Percentiles rank a stretch among this genome's conserved stretches.
Conservation (phyloP, 2,797 vertebrate genomes). For the Hypotaenidia philippensis region DNA sequence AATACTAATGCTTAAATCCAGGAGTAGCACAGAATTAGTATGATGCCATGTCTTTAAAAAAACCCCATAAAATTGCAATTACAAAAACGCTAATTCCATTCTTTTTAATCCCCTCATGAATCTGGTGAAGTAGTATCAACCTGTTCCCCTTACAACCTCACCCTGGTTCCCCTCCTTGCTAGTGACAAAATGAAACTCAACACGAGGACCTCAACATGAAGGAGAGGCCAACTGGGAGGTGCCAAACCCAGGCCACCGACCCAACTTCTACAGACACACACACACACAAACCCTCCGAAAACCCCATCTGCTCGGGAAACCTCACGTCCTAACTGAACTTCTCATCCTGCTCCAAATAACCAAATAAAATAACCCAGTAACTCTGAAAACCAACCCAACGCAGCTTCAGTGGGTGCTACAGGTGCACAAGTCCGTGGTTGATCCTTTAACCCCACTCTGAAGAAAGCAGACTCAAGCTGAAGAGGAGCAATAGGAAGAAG, state of each 20-base stretch:
- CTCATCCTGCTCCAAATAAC: not conserved
- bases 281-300: no score
- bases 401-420: not conserved
- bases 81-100: not conserved
- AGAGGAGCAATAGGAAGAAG: not conserved
- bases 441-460: not conserved
- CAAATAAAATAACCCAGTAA: not conserved
- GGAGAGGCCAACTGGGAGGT: not conserved
- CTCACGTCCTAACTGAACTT: not conserved
- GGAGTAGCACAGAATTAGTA: not conserved
- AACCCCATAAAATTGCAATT: not conserved
- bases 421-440: not conserved
- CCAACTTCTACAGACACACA: not conserved
- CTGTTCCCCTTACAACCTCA: not conserved
- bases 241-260: not conserved
- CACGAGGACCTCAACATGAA: not conserved
- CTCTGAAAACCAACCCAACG: not conserved
- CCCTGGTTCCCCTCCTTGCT: not conserved
- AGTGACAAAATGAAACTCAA: not conserved
- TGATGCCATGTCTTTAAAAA: not conserved
- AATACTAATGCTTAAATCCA: constrained; percentile 17
- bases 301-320: not conserved
- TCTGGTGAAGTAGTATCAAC: not conserved
- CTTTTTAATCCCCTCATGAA: not conserved
- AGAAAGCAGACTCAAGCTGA: not conserved